Percentiles rank a stretch among this genome's conserved stretches.
phyloP scores from a whole-genome alignment of 2,113 vertebrate genomes.

The Dasyurus viverrinus region DNA sequence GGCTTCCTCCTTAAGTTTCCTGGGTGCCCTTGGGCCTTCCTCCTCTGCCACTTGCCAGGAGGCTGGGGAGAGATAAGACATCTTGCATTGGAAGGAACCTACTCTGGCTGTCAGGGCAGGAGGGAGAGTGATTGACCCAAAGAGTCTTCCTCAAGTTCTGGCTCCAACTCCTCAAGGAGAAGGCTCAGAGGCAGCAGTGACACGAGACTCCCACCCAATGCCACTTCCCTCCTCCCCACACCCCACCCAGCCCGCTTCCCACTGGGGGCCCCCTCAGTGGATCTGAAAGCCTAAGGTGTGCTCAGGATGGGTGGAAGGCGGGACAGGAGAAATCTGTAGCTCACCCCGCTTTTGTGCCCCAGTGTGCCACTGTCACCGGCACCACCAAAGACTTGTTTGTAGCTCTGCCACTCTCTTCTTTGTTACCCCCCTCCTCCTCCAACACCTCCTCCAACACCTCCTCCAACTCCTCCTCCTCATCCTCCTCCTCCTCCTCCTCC shows the following conservation, averaged over 20 bases:
- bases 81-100: neutral
- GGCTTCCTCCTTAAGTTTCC: neutral
- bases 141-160: neutral
- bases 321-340: neutral
- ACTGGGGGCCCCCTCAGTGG: neutral
- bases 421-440: neutral
- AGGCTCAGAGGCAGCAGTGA: neutral
- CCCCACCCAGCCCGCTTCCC: neutral
- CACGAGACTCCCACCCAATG: neutral
- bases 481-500: neutral
- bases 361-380: neutral
- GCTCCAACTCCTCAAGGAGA: neutral
- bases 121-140: neutral
- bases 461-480: neutral
- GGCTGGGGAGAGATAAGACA: neutral
- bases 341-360: neutral
- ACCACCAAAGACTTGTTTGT: neutral
- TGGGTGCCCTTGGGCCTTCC: neutral
- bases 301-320: neutral
- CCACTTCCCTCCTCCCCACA: no score
- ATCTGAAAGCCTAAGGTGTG: neutral
- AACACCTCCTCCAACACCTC: no score
- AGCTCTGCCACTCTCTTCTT: neutral
- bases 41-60: neutral
- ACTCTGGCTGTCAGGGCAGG: neutral